Evolutionary conservation across 2,888 invertebrate genomes (phyloP).

Genomic region (Lithosia quadra): DNA sequence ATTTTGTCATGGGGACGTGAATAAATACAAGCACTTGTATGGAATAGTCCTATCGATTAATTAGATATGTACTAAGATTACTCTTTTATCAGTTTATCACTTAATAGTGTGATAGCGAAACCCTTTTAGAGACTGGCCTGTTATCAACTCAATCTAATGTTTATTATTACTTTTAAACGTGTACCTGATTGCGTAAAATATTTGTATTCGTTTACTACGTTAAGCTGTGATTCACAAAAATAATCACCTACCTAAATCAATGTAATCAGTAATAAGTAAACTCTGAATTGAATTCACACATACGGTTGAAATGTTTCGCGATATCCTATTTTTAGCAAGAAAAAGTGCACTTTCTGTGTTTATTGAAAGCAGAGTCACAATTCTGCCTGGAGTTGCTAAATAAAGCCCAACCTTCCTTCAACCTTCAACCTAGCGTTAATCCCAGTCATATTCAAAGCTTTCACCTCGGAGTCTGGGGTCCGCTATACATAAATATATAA

Average conservation of each 20-base stretch:
- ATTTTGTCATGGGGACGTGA: conserved; percentile 32
- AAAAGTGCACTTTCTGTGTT: not conserved
- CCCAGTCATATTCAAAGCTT: no score
- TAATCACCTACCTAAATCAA: not conserved
- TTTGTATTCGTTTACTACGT: not conserved
- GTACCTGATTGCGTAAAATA: not conserved
- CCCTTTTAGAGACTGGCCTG: conserved; percentile 39
- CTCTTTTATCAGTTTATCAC: conserved; percentile 39
- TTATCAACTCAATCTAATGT: conserved; percentile 33
- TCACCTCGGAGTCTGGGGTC: no score
- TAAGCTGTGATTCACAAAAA: not conserved
- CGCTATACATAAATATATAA: no score
- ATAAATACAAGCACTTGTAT: conserved; percentile 45
- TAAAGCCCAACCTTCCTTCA: not conserved
- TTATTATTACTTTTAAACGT: conserved; percentile 22
- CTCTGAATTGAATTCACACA: not conserved
- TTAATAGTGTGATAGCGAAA: conserved; percentile 54
- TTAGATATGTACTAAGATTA: conserved; percentile 48
- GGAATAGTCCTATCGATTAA: conserved; percentile 52
- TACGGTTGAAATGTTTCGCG: not conserved
- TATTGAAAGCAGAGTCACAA: not conserved
- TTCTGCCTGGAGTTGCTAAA: not conserved
- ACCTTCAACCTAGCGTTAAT: no score
- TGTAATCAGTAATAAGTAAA: not conserved
- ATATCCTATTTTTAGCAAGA: not conserved